Conservation (phyloP, 2,797 vertebrate genomes). For the Carduelis carduelis region DNA sequence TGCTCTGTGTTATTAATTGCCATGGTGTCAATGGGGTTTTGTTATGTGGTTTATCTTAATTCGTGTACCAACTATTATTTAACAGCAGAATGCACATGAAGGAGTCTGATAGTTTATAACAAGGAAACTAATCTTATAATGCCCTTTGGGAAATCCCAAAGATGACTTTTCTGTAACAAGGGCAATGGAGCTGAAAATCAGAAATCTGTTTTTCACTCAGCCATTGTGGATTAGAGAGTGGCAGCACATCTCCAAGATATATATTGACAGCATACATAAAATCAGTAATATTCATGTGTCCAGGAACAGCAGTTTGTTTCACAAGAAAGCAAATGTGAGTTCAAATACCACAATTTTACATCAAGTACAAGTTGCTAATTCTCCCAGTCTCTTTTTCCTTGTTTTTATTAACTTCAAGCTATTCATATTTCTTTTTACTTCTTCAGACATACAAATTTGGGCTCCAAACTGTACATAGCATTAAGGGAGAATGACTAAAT, state of each 20-base stretch:
- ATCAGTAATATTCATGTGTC: neutral
- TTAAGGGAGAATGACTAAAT: neutral
- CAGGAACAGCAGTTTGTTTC: neutral
- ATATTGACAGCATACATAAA: neutral
- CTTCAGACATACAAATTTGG: neutral
- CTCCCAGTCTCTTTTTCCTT: neutral
- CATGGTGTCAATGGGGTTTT: neutral
- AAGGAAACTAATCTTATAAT: conserved; percentile 15
- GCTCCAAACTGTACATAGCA: neutral
- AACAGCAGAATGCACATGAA: conserved; percentile 31
- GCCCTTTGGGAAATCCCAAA: conserved; percentile 11
- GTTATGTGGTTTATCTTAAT: conserved; percentile 50
- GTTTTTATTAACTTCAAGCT: neutral
- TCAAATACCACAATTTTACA: neutral
- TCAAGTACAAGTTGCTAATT: neutral
- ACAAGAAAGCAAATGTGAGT: neutral
- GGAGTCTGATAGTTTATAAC: neutral
- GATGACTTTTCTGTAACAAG: neutral
- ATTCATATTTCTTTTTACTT: neutral
- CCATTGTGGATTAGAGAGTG: neutral
- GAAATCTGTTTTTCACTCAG: neutral
- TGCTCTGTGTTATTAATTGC: conserved; percentile 8
- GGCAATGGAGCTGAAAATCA: conserved; percentile 16
- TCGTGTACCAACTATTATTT: conserved; percentile 24
- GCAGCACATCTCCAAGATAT: neutral